phyloP scores from a whole-genome alignment of 2,888 invertebrate genomes.

The Mythimna impura region DNA sequence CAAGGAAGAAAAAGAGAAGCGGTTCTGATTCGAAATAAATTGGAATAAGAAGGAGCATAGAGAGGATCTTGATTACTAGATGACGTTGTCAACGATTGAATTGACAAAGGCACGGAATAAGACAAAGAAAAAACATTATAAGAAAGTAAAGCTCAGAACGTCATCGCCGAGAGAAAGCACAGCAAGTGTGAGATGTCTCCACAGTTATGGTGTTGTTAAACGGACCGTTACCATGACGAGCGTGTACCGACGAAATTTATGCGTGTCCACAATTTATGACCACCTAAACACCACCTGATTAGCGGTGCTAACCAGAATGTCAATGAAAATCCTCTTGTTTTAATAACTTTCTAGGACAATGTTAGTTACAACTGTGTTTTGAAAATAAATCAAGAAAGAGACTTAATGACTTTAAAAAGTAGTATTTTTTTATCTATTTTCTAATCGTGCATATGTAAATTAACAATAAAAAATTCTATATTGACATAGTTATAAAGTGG shows the following conservation, averaged over 20 bases:
- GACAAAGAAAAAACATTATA: background rate
- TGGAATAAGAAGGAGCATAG: too few relatives aligned
- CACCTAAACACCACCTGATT: slow-evolving; percentile 49
- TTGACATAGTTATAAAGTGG: too few relatives aligned
- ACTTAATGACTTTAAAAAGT: background rate
- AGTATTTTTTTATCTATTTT: too few relatives aligned
- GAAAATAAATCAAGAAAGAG: slow-evolving; percentile 3
- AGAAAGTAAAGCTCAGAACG: background rate
- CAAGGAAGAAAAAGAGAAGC: too few relatives aligned
- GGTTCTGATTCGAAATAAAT: too few relatives aligned
- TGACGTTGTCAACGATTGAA: too few relatives aligned
- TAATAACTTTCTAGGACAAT: slow-evolving; percentile 36
- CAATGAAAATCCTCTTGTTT: slow-evolving; percentile 33
- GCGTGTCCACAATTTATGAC: slow-evolving; percentile 36
- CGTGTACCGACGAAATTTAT: slow-evolving; percentile 36
- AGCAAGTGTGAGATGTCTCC: slow-evolving; percentile 18
- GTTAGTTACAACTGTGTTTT: slow-evolving; percentile 21
- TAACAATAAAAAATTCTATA: too few relatives aligned
- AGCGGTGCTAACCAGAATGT: slow-evolving; percentile 40
- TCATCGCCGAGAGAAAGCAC: background rate
- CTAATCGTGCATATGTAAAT: too few relatives aligned
- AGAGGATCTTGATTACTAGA: too few relatives aligned
- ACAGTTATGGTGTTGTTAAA: slow-evolving; percentile 11
- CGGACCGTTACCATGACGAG: slow-evolving; percentile 48
- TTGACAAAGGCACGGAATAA: background rate